Evolutionary conservation across 2,797 vertebrate species (phyloP).

Genomic region (Anguilla marmorata): DNA sequence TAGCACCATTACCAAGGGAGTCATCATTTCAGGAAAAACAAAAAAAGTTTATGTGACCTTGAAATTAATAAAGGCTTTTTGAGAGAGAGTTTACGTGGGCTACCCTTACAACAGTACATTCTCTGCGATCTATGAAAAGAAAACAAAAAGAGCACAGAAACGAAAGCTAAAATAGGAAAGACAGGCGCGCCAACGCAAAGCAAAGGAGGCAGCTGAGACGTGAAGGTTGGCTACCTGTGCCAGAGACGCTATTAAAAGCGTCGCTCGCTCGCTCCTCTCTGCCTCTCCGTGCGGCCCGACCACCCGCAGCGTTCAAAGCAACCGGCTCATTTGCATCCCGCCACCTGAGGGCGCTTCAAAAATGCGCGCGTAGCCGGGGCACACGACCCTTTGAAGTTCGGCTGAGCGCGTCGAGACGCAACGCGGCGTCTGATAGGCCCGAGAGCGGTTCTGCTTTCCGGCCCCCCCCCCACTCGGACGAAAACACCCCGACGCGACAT

Average conservation of each 20-base stretch:
- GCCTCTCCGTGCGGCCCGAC: not conserved
- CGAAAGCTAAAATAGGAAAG: not conserved
- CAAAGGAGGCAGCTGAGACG: not conserved
- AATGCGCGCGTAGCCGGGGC: not conserved
- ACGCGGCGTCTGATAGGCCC: too few species aligned
- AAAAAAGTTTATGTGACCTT: conserved; percentile 65
- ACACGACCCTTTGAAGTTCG: not conserved
- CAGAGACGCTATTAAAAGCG: conserved; percentile 29
- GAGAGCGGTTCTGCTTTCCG: too few species aligned
- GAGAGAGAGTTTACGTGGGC: conserved; percentile 35
- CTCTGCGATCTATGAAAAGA: not conserved
- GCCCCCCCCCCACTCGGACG: too few species aligned
- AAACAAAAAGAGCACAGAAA: not conserved
- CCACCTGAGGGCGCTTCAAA: not conserved
- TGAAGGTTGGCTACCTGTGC: not conserved
- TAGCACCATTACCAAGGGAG: conserved; percentile 61
- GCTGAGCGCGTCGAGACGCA: too few species aligned
- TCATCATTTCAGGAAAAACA: conserved; percentile 67
- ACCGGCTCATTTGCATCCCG: not conserved
- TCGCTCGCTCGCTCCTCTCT: conserved; percentile 22
- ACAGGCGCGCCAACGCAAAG: not conserved
- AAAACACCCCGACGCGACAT: not conserved
- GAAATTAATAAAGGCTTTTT: conserved; percentile 67
- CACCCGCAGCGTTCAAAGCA: not conserved
- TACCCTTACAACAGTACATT: conserved; percentile 38